Evolutionary conservation across 2,888 invertebrate genomes (phyloP).

Genomic region (Brassicogethes aeneus): DNA sequence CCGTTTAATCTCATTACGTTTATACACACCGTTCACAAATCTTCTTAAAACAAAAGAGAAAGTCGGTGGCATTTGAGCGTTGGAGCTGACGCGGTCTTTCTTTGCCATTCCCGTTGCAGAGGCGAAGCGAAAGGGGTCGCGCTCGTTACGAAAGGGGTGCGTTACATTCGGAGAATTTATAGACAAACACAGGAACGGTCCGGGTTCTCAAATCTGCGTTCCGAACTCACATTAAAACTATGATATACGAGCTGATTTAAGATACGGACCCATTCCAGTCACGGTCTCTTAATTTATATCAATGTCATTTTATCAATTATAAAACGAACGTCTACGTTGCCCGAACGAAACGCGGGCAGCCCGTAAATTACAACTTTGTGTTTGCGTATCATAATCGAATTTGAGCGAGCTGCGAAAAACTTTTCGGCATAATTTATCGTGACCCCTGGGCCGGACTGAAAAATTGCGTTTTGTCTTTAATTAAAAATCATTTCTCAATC

Average conservation of each 20-base stretch:
- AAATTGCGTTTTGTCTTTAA: neutral
- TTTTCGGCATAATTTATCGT: conserved; percentile 1
- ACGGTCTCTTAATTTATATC: conserved; percentile 43
- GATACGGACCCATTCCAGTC: conserved; percentile 42
- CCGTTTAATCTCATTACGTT: too few species aligned
- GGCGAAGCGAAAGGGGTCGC: conserved; percentile 13
- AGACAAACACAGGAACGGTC: conserved; percentile 39
- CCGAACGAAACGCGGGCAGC: too few species aligned
- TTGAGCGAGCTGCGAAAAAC: conserved; percentile 24
- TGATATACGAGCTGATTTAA: conserved; percentile 43
- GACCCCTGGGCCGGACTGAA: neutral
- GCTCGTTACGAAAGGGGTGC: conserved; percentile 29
- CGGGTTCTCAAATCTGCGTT: conserved; percentile 35
- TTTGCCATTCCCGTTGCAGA: too few species aligned
- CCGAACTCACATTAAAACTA: conserved; percentile 42
- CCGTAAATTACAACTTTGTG: conserved; percentile 40
- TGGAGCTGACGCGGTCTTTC: too few species aligned
- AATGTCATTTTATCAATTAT: conserved; percentile 44
- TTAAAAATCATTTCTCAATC: too few species aligned
- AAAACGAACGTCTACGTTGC: conserved; percentile 35
- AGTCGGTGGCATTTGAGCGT: too few species aligned
- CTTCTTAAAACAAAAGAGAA: too few species aligned
- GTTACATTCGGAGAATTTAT: conserved; percentile 40
- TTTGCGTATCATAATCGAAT: conserved; percentile 38
- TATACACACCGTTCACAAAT: too few species aligned